Evolutionary conservation across 2,113 vertebrate genomes (phyloP).

Genomic region (Ellobius talpinus): DNA sequence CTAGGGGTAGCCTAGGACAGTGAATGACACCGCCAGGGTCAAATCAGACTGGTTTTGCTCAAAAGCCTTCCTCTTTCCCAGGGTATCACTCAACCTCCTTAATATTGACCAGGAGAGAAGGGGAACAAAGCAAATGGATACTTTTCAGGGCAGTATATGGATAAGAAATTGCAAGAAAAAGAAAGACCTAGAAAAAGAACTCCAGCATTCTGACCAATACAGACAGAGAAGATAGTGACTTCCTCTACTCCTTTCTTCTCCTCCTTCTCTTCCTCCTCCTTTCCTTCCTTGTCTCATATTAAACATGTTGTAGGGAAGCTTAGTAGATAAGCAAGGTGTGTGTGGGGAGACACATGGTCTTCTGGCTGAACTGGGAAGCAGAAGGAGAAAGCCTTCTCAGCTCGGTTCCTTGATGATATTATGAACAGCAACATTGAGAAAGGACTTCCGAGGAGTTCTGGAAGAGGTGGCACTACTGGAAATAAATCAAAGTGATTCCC

Average conservation of each 20-base stretch:
- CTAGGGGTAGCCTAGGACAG: background rate
- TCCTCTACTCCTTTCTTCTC: background rate
- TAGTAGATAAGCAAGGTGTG: background rate
- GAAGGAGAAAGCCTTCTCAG: background rate
- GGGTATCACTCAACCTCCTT: background rate
- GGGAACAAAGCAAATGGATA: background rate
- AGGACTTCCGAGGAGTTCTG: conserved; percentile 24
- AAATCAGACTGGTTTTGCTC: conserved; percentile 6
- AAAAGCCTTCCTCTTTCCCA: conserved; percentile 39
- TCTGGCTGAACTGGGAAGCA: background rate
- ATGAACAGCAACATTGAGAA: background rate
- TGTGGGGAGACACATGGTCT: background rate
- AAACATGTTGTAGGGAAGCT: background rate
- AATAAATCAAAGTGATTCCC: conserved; percentile 18
- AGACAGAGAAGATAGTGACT: background rate
- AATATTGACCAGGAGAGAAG: too few species aligned
- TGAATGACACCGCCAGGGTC: conserved; percentile 10
- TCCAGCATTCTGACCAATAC: background rate
- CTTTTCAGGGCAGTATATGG: background rate
- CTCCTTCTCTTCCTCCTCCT: too few species aligned
- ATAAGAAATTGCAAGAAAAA: background rate
- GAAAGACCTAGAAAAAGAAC: background rate
- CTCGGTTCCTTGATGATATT: background rate
- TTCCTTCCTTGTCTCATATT: background rate
- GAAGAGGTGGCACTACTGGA: conserved; percentile 10